Base-by-base conservation (phyloP, 2,113 vertebrate species). In the Mastomys natalensis region DNA sequence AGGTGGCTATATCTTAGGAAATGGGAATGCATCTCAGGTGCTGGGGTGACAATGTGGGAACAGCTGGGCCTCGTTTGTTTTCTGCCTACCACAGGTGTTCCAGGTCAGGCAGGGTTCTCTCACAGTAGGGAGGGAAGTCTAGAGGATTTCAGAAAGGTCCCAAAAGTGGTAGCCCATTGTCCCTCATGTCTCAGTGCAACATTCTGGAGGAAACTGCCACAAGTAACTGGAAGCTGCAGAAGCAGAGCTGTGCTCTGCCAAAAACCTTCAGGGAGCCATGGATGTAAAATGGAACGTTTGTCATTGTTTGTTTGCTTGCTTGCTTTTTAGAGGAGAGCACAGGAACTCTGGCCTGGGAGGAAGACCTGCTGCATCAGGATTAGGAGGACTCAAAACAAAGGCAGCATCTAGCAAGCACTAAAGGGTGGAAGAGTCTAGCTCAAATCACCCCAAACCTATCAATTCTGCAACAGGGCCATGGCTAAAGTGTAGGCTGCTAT, bases 11-110 rank as follows among this genome's bases (percentile, higher is more conserved):
- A 9, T 60, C 53, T 62, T 92, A 0, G 76, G 53, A 43, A 22
- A n/a, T 0, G 5, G 31, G 55, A 55, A 64, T 5, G 1, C 0
- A 4, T 58, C 34, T 4, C 24, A 82, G 34, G 60, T 21, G 58
- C 43, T 16, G 11, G 45, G 66, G 48, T 72, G 64, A 34, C 68
- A 40, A 29, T 43, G 51, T 37, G 29, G 53, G 45, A 40, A 53
- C 21, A 53, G 66, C 34, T 17, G 66, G 19, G 77, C 31, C 13
- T 12, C 53, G 29, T 3, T 43, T 73, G 26, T 76, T 29, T 5
- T 4, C 29, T 4, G 34, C n/a, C 8, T 3, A 37, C 72, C 12
- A 60, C 2, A 4, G 51, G 13, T 0, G 1, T 66, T 37, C 13
- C 0, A 0, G 29, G 22, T 15, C 19, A 73, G 13, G 22, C 48